Conservation (phyloP, 23 tunicate species). For the Trididemnum miniatum region DNA sequence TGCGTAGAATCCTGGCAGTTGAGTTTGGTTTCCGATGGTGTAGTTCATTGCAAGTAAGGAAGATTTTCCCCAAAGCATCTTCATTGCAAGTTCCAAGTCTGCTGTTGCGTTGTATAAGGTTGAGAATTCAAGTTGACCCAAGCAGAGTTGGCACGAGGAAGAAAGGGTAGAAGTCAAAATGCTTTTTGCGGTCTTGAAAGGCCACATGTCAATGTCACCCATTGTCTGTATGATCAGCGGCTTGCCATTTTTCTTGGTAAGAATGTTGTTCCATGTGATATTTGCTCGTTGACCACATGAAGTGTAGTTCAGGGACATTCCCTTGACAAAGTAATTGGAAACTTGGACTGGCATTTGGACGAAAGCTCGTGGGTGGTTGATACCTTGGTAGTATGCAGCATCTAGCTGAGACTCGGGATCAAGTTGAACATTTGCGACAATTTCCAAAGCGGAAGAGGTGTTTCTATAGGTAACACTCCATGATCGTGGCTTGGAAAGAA, state of each 20-base stretch:
- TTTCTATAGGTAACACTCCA: constrained; percentile 3
- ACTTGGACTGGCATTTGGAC: background rate
- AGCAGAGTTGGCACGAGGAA: background rate
- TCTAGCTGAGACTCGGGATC: background rate
- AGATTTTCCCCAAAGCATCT: background rate
- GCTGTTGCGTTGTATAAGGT: background rate
- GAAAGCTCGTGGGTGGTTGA: background rate
- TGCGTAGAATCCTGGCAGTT: background rate
- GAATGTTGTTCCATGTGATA: background rate
- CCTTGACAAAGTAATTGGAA: background rate
- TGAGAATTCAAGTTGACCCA: constrained; percentile 4
- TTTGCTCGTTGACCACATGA: background rate
- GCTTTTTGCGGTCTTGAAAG: background rate
- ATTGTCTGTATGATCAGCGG: background rate
- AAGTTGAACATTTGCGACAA: constrained; percentile 1
- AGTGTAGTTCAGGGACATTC: background rate
- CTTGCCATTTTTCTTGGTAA: background rate
- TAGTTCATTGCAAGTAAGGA: constrained; percentile 12
- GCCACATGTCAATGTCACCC: constrained; percentile 26
- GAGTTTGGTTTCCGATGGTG: background rate
- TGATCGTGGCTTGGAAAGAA: constrained; percentile 14
- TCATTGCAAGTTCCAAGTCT: background rate
- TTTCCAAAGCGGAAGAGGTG: background rate
- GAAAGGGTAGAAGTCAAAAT: background rate
- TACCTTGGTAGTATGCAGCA: background rate